A percentile compares a stretch with the other conserved stretches of the same genome.
phyloP scores from a whole-genome alignment of 2,888 invertebrate species.

The Diaprepes abbreviatus region DNA sequence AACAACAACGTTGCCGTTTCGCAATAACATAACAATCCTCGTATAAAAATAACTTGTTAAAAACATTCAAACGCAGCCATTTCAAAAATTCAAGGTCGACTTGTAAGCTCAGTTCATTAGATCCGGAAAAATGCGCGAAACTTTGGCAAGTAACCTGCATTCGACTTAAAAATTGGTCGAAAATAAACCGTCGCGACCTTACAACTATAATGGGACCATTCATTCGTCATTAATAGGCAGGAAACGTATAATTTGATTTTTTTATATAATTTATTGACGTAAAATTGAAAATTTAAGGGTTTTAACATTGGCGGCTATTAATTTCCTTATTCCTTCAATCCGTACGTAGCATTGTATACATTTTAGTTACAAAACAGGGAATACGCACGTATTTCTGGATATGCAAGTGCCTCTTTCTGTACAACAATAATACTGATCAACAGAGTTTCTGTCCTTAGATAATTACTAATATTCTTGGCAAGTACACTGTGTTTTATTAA shows the following conservation, averaged over 20 bases:
- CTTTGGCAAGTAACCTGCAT: constrained; percentile 17
- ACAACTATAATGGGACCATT: constrained; percentile 14
- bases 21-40: background rate
- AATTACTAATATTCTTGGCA: too few relatives aligned
- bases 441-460: too few relatives aligned
- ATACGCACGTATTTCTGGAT: too few relatives aligned
- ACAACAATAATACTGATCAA: too few relatives aligned
- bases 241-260: constrained; percentile 4
- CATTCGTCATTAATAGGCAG: background rate
- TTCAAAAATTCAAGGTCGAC: constrained; percentile 22
- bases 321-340: too few relatives aligned
- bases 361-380: too few relatives aligned
- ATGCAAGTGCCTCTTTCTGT: too few relatives aligned
- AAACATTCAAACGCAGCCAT: constrained; percentile 14
- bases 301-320: too few relatives aligned
- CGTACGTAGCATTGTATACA: too few relatives aligned
- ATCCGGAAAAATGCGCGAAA: constrained; percentile 18
- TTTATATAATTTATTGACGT: background rate
- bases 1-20: background rate
- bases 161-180: background rate
- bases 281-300: constrained; percentile 1
- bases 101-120: constrained; percentile 1
- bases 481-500: too few relatives aligned
- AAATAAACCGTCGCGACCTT: constrained; percentile 3
- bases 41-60: constrained; percentile 7